Base-by-base conservation (phyloP, 2,888 invertebrate genomes). In the Tinea pellionella region DNA sequence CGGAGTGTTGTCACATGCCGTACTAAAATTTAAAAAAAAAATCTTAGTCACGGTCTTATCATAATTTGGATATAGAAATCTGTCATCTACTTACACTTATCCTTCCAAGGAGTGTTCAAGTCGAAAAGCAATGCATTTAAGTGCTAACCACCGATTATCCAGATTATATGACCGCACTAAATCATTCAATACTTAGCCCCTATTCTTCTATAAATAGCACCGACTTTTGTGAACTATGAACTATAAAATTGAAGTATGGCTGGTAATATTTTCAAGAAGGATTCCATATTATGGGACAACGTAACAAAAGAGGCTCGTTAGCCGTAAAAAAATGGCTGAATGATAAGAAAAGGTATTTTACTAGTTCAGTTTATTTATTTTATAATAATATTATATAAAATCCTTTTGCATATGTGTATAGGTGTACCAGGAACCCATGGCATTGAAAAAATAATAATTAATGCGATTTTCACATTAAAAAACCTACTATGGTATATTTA, bases 221-320 rank as follows among this genome's bases (percentile, higher is more conserved):
- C 67, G 68, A 18, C 68, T 64, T 66, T 37, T 71, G 70, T 78
- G 84, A 83, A 84, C 84, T 83, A 85, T 79, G 82, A 80, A 78
- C 85, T 80, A 81, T 84, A 85, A 86, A 84, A 77, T 84, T 85
- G 81, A 85, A 79, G 81, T 73, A 83, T 80, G 72, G 75, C 77
- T 69, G 67, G 73, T 72, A 59, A 59, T 74, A 76, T 75, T 71
- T 37, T 80, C 73, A 41, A 80, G 79, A 83, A 76, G 77, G 76
- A 72, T 69, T 69, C 68, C 70, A 75, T 77, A 78, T 80, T 77
- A 77, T 73, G 73, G 78, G 76, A 75, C 69, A 67, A 65, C 73
- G 64, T 73, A 74, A 80, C 79, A 80, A 79, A 73, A 70, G 74
- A 67, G 67, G 65, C 61, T 62, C 68, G 71, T 79, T 55, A 18